A percentile compares a stretch with the other conserved stretches of the same genome.
phyloP scores from a whole-genome alignment of 2,888 invertebrate species.

The Drosophila differens region DNA sequence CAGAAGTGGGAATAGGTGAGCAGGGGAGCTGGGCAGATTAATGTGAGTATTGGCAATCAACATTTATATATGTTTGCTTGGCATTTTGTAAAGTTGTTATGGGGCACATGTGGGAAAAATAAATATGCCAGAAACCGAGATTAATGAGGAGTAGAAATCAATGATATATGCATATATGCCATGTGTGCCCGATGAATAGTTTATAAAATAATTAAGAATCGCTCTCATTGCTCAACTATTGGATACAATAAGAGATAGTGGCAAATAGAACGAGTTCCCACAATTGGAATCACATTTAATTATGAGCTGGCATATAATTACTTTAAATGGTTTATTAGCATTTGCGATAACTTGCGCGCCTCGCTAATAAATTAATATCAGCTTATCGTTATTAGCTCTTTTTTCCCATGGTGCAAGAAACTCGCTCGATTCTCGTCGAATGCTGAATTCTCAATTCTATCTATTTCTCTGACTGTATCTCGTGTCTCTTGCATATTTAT shows the following conservation, averaged over 20 bases:
- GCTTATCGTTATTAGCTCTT: slow-evolving; percentile 39
- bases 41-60: slow-evolving; percentile 76
- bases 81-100: slow-evolving; percentile 54
- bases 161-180: slow-evolving; percentile 10
- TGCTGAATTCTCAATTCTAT: slow-evolving; percentile 35
- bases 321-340: slow-evolving; percentile 61
- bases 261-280: slow-evolving; percentile 37
- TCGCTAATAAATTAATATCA: slow-evolving; percentile 65
- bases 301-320: slow-evolving; percentile 53
- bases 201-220: slow-evolving; percentile 22
- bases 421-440: slow-evolving; percentile 52
- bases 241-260: slow-evolving; percentile 20
- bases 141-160: slow-evolving; percentile 29
- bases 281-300: slow-evolving; percentile 46
- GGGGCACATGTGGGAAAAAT: slow-evolving; percentile 25
- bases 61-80: slow-evolving; percentile 71
- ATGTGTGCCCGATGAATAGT: slow-evolving; percentile 19
- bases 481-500: slow-evolving; percentile 73
- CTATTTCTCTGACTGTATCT: slow-evolving; percentile 19
- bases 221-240: slow-evolving; percentile 4
- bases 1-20: not conserved
- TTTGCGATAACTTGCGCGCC: slow-evolving; percentile 59
- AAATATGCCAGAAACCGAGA: slow-evolving; percentile 18
- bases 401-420: slow-evolving; percentile 42
- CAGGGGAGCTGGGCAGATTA: slow-evolving; percentile 48